Base-by-base conservation (phyloP, 2,113 vertebrate genomes). In the Vidua chalybeata region DNA sequence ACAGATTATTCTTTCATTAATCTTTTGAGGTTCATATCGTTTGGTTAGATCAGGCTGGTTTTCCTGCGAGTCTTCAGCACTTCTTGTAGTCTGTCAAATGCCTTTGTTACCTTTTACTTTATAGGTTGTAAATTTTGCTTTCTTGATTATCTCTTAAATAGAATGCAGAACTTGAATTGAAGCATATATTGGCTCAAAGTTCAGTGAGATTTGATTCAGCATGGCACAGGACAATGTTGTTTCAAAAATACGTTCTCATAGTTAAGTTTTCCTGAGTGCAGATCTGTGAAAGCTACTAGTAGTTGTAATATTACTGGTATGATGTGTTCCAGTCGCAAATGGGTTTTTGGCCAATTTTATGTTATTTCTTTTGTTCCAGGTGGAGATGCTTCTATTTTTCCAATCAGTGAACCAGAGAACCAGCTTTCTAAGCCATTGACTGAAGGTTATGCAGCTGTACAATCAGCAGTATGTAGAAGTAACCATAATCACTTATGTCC, bases 331-430 rank as follows among this genome's bases (percentile, higher is more conserved):
- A 72, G 23, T 71, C 28, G 68, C 4, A 17, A 17, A 66, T 24
- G 58, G 2, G 2, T 0, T 71, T 88, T 89, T 68, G 46, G 35
- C 8, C 16, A 67, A 2, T 77, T 73, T 61, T 59, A 16, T 27
- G 11, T 62, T 48, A 16, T 15, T 89, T 37, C 33, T 46, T 89
- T 90, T 94, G n/a, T 93, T 89, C 15, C 78, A 99, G 99, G 99
- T 98, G 99, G 99, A 13, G 99, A 99, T 64, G 99, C 99, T 31
- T 99, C 99, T 85, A 99, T 99, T 94, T 97, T 99, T 89, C 99
- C 99, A 19, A 97, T 98, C 97, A 92, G 64, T 12, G 97, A 98
- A 68, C 77, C 64, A 77, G 97, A 97, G 89, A 96, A 97, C 43
- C 98, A 98, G 63, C 97, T 98, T 71, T 98, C 97, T 73, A 89